Evolutionary conservation across 2,113 vertebrate species (phyloP).

Genomic region (Hemichromis elongatus): DNA sequence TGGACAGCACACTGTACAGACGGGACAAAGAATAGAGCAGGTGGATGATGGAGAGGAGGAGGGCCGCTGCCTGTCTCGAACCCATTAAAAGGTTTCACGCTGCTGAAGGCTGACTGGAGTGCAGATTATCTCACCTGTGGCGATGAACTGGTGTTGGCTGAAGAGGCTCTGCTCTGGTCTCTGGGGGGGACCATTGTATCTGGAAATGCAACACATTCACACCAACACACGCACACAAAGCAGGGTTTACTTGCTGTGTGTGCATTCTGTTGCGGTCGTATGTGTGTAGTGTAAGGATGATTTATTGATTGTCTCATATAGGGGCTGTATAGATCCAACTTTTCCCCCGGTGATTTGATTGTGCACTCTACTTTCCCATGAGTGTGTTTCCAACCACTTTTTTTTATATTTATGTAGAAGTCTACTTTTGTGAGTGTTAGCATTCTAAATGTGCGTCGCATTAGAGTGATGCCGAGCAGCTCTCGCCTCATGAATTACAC

Average conservation of each 20-base stretch:
- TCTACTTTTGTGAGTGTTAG: background rate
- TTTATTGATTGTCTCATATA: background rate
- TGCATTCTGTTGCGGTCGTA: background rate
- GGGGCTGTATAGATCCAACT: background rate
- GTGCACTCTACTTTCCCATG: background rate
- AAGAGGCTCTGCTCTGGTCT: slow-evolving; percentile 5
- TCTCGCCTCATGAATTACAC: slow-evolving; percentile 10
- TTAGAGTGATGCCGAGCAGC: background rate
- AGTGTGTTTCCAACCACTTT: background rate
- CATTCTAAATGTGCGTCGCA: background rate
- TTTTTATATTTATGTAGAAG: background rate
- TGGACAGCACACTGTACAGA: background rate
- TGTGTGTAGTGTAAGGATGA: background rate
- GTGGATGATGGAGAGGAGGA: background rate
- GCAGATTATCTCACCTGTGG: slow-evolving; percentile 53
- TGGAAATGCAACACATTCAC: background rate
- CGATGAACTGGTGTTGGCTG: background rate
- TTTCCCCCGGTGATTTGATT: background rate
- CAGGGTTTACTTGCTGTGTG: background rate
- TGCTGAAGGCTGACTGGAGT: slow-evolving; percentile 39
- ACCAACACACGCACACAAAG: background rate
- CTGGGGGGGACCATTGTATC: slow-evolving; percentile 36
- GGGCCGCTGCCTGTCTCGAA: background rate
- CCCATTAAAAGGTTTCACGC: slow-evolving; percentile 36
- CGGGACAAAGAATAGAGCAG: background rate